Evolutionary conservation across 2,888 invertebrate genomes (phyloP), one percentile per base, ranked within the genome.

Genomic region (Nymphalis urticae): DNA sequence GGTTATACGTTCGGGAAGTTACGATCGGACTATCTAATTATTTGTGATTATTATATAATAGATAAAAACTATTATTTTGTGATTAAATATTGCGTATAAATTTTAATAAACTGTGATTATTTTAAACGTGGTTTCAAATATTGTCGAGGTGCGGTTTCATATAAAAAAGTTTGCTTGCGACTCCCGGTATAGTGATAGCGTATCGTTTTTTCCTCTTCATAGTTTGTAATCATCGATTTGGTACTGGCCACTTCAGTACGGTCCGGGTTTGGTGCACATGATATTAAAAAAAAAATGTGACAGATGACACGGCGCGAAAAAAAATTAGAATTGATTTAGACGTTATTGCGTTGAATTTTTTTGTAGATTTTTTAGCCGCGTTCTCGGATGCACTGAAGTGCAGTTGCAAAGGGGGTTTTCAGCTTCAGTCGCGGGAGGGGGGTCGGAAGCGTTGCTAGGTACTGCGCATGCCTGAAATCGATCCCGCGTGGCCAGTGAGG

Each of bases 141-240:
- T 89, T 88, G 89, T 87, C 89, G 79, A 78, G 79, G 79, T 81
- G 81, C 83, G 85, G 70, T 73, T 62, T 61, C 47, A 27, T 84
- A 84, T 83, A 79, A 83, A 85, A 81, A 84, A 76, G 77, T 85
- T 84, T 79, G 76, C 77, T 72, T 70, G 71, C 73, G 64, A 71
- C 54, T 69, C 71, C 69, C 64, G 69, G 78, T 74, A 78, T 78
- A 75, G 76, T 80, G 78, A 80, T 78, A 80, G 58, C 58, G 58
- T 82, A 81, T 76, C 80, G 86, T 88, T 90, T 92, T 90, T 91
- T 92, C 79, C 83, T 92, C 92, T 88, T 92, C 92, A 92, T 92
- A 91, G 88, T 92, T 90, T 80, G 83, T 81, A 77, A 82, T 75
- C 66, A 76, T 72, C 73, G 72, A 70, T 73, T 76, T 71, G 70